Percentiles rank a stretch among this genome's conserved stretches.
Conservation (phyloP, 2,797 vertebrate species). For the Danio jaintianensis region DNA sequence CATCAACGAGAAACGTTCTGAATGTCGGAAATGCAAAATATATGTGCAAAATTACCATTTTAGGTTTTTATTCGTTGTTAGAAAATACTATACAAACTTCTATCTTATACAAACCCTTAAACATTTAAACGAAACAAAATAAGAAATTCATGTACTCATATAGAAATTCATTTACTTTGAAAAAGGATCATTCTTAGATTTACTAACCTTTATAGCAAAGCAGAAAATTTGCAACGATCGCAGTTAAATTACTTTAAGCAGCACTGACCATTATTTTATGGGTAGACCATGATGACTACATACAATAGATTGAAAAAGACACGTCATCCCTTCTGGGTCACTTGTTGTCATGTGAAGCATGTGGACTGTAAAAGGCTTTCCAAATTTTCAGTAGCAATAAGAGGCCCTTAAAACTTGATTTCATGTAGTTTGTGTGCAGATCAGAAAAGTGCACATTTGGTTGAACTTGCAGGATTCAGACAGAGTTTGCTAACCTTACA, state of each 20-base stretch:
- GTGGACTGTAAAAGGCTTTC: neutral
- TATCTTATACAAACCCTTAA: too few species aligned
- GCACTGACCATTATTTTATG: too few species aligned
- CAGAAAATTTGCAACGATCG: neutral
- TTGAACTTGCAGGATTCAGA: constrained; percentile 20
- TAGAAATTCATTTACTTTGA: too few species aligned
- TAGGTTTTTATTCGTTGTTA: too few species aligned
- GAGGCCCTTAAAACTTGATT: constrained; percentile 23
- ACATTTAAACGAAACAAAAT: neutral
- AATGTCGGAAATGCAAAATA: too few species aligned
- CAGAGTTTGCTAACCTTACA: constrained; percentile 34
- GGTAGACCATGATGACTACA: neutral
- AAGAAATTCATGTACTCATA: neutral
- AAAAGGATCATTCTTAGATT: neutral
- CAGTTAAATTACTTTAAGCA: neutral
- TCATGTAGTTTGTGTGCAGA: neutral
- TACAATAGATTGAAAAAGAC: neutral
- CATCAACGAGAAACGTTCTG: too few species aligned
- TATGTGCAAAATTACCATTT: too few species aligned
- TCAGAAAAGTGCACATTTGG: constrained; percentile 11
- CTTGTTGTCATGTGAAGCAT: neutral
- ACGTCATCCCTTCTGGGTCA: neutral
- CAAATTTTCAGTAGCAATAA: neutral
- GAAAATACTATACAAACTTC: too few species aligned
- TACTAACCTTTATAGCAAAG: neutral